Percentiles rank a stretch among this genome's conserved stretches.
Conservation (phyloP, 2,797 vertebrate species). For the Pseudotriccus pelzelni region DNA sequence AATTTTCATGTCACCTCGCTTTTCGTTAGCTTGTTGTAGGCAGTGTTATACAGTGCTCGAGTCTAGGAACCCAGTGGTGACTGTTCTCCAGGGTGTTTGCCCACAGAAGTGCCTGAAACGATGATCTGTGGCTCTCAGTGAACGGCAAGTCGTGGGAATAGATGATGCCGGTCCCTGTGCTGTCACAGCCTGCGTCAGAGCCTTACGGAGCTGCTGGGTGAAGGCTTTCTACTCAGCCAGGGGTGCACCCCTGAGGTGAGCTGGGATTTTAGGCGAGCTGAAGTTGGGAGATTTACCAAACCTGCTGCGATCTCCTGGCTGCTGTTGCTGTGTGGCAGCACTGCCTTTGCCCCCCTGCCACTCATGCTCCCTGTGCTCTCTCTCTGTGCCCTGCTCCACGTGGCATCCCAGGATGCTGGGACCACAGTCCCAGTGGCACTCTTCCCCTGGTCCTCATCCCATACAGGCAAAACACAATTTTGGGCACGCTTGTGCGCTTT, state of each 20-base stretch:
- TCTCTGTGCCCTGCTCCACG: rapidly evolving
- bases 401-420: background rate
- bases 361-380: background rate
- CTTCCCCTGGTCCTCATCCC: background rate
- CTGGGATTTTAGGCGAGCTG: background rate
- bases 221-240: background rate
- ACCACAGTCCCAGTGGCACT: rapidly evolving
- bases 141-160: background rate
- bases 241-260: background rate
- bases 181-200: background rate
- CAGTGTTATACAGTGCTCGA: rapidly evolving
- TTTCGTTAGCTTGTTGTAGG: background rate
- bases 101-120: background rate
- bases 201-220: background rate
- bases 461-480: background rate
- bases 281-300: background rate
- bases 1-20: background rate
- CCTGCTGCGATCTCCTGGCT: background rate
- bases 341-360: background rate
- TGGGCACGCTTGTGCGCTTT: background rate
- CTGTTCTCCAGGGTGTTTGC: background rate
- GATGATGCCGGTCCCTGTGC: background rate
- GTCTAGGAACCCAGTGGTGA: background rate
- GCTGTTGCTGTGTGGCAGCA: background rate
- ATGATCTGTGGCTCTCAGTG: background rate